phyloP scores from a whole-genome alignment of 2,113 vertebrate genomes.

The Saguinus midas region DNA sequence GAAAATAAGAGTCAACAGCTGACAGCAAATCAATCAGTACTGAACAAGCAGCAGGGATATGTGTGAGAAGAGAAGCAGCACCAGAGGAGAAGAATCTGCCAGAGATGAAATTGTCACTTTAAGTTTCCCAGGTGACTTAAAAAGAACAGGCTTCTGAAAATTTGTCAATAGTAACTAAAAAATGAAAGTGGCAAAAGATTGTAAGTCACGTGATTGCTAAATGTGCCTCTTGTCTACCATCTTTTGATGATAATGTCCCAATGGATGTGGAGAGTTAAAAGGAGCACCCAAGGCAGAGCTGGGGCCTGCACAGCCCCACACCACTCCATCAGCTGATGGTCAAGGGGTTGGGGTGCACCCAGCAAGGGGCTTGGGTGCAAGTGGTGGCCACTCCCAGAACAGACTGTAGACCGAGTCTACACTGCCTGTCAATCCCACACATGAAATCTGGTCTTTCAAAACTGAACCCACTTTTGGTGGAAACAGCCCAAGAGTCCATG shows the following conservation, averaged over 20 bases:
- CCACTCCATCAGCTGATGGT: background rate
- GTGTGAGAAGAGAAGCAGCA: background rate
- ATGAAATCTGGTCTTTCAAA: background rate
- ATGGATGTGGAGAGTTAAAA: too few species aligned
- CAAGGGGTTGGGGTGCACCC: background rate
- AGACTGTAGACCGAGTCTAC: background rate
- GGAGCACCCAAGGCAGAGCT: background rate
- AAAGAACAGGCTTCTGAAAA: background rate
- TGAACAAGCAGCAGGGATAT: background rate
- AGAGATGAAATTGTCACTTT: background rate
- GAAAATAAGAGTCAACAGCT: background rate
- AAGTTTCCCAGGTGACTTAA: background rate
- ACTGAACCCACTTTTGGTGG: slow-evolving; percentile 82
- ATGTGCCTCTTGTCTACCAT: background rate
- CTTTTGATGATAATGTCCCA: background rate
- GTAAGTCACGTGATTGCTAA: background rate
- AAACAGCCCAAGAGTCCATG: background rate
- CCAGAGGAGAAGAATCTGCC: background rate
- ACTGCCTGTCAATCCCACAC: background rate
- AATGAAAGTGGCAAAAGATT: background rate
- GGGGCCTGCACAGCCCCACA: background rate
- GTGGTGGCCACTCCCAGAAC: background rate
- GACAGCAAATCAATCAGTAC: too few species aligned
- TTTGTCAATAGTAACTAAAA: background rate
- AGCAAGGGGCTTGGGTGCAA: background rate